A percentile compares a stretch with the other conserved stretches of the same genome.
phyloP scores from a whole-genome alignment of 2,888 invertebrate species.

The Gnatocerus cornutus region DNA sequence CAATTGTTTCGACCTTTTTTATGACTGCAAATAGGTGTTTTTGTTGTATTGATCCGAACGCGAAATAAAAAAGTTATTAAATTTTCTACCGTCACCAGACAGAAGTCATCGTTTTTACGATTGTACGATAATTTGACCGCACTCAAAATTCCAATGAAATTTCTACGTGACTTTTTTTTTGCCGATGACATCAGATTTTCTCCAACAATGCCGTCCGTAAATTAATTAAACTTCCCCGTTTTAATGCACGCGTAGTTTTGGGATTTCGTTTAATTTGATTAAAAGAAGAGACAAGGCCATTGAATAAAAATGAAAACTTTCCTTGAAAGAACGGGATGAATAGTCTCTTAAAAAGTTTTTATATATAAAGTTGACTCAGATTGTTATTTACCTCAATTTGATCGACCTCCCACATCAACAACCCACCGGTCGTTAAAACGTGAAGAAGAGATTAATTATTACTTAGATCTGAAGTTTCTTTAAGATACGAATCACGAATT shows the following conservation, averaged over 20 bases:
- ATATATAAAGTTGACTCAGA: slow-evolving; percentile 9
- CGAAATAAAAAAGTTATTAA: too few relatives aligned
- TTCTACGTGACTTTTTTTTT: slow-evolving; percentile 3
- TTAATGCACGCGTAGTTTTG: slow-evolving; percentile 19
- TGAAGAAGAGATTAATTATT: slow-evolving; percentile 19
- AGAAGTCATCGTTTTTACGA: too few relatives aligned
- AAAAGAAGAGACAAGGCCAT: slow-evolving; percentile 21
- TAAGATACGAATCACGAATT: slow-evolving; percentile 3
- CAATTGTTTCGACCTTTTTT: slow-evolving; percentile 26
- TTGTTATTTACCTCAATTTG: slow-evolving; percentile 8
- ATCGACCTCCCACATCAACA: slow-evolving; percentile 11
- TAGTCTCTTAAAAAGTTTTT: background rate
- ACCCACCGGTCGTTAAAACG: slow-evolving; percentile 14
- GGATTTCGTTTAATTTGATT: slow-evolving; percentile 34
- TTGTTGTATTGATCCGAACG: slow-evolving; percentile 9
- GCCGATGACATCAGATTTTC: slow-evolving; percentile 3
- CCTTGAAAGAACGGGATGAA: background rate
- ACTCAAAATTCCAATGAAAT: background rate
- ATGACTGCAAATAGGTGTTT: slow-evolving; percentile 5
- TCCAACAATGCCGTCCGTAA: slow-evolving; percentile 10
- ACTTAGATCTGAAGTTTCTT: background rate
- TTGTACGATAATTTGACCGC: background rate
- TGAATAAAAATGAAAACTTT: slow-evolving; percentile 24
- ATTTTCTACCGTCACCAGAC: too few relatives aligned
- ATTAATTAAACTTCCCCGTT: slow-evolving; percentile 32